Conservation (phyloP, 2,113 vertebrate species). For the Piaya cayana region DNA sequence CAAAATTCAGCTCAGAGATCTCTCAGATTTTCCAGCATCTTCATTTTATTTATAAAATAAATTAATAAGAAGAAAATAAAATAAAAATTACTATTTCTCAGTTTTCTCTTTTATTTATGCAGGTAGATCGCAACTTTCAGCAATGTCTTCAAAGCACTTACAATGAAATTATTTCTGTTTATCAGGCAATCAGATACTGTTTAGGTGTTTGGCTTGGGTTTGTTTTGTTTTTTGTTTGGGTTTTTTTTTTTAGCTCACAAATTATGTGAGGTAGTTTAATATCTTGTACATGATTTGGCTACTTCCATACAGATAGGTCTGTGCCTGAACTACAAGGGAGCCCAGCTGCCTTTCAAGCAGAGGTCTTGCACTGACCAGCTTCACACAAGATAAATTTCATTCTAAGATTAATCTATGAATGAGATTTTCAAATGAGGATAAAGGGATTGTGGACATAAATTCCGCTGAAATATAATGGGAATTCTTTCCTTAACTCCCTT, state of each 20-base stretch:
- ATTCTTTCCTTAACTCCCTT: background rate
- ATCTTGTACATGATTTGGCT: background rate
- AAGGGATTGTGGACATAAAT: slow-evolving; percentile 8
- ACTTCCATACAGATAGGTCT: background rate
- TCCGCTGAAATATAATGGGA: background rate
- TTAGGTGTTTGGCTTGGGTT: no score
- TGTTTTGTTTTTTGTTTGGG: no score
- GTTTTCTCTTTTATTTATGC: background rate
- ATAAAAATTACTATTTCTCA: background rate
- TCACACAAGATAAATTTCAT: background rate
- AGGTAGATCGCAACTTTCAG: background rate
- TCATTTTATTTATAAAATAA: slow-evolving; percentile 12
- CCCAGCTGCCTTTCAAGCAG: background rate
- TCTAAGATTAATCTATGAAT: background rate
- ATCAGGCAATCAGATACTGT: background rate
- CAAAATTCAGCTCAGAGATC: slow-evolving; percentile 49
- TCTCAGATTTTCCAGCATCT: background rate
- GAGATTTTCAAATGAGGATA: slow-evolving; percentile 15
- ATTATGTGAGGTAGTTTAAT: background rate
- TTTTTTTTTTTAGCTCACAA: background rate
- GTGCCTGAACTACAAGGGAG: background rate
- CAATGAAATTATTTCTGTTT: background rate
- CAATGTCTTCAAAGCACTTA: background rate
- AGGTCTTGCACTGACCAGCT: background rate
- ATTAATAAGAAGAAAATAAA: background rate